These are phyloP conservation scores for Platysternon megacephalum DNA, from an alignment of 2,113 vertebrate species.

Conservation along the genomic window DNA sequence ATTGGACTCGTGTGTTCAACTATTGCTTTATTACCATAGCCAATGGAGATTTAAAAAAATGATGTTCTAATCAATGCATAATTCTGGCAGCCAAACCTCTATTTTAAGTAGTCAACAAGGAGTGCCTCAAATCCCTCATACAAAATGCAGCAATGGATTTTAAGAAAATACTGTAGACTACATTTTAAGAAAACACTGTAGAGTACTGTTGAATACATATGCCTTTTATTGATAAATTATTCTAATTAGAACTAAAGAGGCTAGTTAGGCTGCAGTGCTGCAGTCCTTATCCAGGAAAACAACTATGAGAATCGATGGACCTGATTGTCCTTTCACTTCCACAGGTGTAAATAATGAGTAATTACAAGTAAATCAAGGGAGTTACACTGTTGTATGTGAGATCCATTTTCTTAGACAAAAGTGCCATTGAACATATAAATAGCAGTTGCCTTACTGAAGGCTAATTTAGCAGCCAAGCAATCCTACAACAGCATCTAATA, in stretches of 20 bases:
- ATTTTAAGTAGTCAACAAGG: background rate
- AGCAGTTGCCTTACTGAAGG: background rate
- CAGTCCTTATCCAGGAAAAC: background rate
- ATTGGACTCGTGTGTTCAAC: background rate
- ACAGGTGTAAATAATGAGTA: background rate
- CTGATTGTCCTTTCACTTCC: background rate
- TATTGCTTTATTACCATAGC: constrained; percentile 13
- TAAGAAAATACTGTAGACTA: background rate
- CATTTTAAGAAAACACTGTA: background rate
- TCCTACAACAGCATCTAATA: background rate
- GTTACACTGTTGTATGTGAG: background rate
- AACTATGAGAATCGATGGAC: background rate
- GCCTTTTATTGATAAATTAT: background rate
- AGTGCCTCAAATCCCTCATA: background rate
- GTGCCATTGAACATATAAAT: no score
- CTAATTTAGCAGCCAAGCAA: background rate
- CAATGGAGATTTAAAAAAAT: background rate
- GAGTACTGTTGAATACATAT: background rate
- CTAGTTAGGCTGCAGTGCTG: background rate
- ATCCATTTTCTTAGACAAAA: background rate
- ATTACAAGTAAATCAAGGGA: background rate
- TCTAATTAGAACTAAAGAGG: background rate
- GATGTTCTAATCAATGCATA: background rate
- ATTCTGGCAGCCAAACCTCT: background rate
- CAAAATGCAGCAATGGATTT: background rate